phyloP scores from a whole-genome alignment of 2,888 invertebrate genomes.

The Lordiphosa fenestrarum region DNA sequence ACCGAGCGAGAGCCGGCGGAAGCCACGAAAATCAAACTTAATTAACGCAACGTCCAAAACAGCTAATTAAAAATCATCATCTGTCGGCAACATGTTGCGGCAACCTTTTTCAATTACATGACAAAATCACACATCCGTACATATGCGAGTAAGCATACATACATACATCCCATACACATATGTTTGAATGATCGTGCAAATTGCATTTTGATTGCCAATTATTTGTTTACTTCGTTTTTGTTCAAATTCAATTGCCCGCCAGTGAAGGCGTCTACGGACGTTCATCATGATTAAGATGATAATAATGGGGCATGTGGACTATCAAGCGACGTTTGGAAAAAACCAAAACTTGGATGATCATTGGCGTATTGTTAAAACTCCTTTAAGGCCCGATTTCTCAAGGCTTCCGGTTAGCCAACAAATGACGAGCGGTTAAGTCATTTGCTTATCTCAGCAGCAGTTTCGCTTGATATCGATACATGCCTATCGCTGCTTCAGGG shows the following conservation, averaged over 20 bases:
- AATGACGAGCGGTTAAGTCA: no score
- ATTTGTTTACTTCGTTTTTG: conserved; percentile 67
- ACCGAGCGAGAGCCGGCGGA: conserved; percentile 35
- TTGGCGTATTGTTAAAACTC: no score
- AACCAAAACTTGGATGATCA: no score
- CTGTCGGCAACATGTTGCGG: conserved; percentile 13
- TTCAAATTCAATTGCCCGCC: conserved; percentile 30
- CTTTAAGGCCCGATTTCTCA: no score
- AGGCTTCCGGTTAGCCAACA: no score
- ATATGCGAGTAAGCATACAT: background rate
- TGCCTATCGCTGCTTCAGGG: no score
- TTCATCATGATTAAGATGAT: background rate
- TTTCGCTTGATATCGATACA: no score
- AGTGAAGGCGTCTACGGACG: conserved; percentile 14
- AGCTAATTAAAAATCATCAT: conserved; percentile 39
- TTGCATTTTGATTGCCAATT: conserved; percentile 74
- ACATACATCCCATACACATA: conserved; percentile 63
- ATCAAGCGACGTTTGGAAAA: no score
- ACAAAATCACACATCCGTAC: background rate
- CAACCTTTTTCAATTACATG: conserved; percentile 15
- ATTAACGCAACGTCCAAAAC: conserved; percentile 43
- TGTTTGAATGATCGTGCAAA: conserved; percentile 72
- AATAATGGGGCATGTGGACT: background rate
- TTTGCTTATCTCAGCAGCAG: no score
- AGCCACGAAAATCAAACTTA: conserved; percentile 58